Conservation (phyloP, 2,888 invertebrate genomes). For the Aplocera efformata region DNA sequence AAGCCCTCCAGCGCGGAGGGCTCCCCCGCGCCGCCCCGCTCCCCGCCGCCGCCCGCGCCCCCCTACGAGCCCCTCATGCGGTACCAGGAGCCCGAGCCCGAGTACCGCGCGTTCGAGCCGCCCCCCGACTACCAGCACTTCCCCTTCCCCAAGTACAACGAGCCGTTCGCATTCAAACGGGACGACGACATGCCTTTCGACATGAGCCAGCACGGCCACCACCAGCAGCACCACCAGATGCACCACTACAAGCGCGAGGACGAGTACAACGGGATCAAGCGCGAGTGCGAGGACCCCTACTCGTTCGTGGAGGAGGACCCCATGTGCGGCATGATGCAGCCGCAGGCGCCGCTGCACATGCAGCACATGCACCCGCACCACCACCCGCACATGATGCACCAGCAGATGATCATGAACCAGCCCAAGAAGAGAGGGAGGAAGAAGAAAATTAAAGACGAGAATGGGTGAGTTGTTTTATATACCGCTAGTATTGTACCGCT, state of each 20-base stretch:
- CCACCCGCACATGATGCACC: constrained; percentile 60
- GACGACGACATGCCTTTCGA: constrained; percentile 73
- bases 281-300: constrained; percentile 89
- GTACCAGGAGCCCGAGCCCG: constrained; percentile 51
- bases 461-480: constrained; percentile 61
- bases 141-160: constrained; percentile 65
- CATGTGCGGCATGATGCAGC: constrained; percentile 79
- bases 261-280: constrained; percentile 73
- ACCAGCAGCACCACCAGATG: constrained; percentile 25
- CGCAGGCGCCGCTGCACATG: constrained; percentile 44
- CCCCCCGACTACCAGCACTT: constrained; percentile 62
- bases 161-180: constrained; percentile 66
- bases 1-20: constrained; percentile 61
- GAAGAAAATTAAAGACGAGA: constrained; percentile 88
- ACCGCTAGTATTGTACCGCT: too few species aligned
- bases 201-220: constrained; percentile 64
- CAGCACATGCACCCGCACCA: constrained; percentile 53
- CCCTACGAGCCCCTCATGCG: constrained; percentile 51
- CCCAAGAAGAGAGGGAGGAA: constrained; percentile 93
- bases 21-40: constrained; percentile 54
- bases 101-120: constrained; percentile 52
- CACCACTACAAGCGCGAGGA: constrained; percentile 56
- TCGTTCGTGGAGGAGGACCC: constrained; percentile 92
- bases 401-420: constrained; percentile 74
- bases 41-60: constrained; percentile 48